A percentile compares a stretch with the other conserved stretches of the same genome.
Conservation (phyloP, 2,888 invertebrate species). For the Lepidocyrtinus sp. region DNA sequence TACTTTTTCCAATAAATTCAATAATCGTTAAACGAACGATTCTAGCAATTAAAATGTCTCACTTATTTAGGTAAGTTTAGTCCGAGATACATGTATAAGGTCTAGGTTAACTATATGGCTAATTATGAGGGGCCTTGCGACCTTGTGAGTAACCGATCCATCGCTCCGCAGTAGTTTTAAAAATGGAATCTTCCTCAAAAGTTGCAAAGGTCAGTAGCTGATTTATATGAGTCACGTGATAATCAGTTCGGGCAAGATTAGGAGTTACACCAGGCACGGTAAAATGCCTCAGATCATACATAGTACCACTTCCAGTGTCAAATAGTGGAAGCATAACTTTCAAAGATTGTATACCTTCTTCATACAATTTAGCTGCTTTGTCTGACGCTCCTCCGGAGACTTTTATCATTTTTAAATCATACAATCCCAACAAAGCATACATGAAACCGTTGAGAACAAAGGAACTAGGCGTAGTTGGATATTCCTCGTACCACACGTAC, state of each 20-base stretch:
- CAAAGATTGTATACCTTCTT: slow-evolving; percentile 88
- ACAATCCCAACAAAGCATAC: slow-evolving; percentile 95
- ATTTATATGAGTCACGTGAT: slow-evolving; percentile 98
- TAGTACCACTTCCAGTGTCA: slow-evolving; percentile 95
- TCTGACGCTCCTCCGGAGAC: slow-evolving; percentile 79
- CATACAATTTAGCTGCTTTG: slow-evolving; percentile 83
- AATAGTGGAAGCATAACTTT: slow-evolving; percentile 90
- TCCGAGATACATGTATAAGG: not conserved
- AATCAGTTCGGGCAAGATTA: slow-evolving; percentile 98
- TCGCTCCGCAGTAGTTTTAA: slow-evolving; percentile 87
- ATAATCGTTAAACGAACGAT: not conserved
- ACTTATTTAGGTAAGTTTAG: not conserved
- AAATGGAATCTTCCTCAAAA: slow-evolving; percentile 83
- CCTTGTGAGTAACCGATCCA: slow-evolving; percentile 98
- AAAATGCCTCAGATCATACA: slow-evolving; percentile 96
- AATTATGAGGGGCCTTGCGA: slow-evolving; percentile 95
- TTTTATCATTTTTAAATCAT: slow-evolving; percentile 90
- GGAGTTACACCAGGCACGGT: slow-evolving; percentile 86
- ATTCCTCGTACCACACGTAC: slow-evolving; percentile 97
- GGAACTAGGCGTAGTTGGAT: slow-evolving; percentile 94
- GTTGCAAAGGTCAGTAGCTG: slow-evolving; percentile 76
- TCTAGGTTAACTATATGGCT: too few species aligned
- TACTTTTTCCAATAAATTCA: too few species aligned
- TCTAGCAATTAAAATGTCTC: not conserved
- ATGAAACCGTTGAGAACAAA: slow-evolving; percentile 99